Percentiles rank a stretch among this genome's conserved stretches.
Conservation (phyloP, 2,113 vertebrate species). For the Mastomys coucha region DNA sequence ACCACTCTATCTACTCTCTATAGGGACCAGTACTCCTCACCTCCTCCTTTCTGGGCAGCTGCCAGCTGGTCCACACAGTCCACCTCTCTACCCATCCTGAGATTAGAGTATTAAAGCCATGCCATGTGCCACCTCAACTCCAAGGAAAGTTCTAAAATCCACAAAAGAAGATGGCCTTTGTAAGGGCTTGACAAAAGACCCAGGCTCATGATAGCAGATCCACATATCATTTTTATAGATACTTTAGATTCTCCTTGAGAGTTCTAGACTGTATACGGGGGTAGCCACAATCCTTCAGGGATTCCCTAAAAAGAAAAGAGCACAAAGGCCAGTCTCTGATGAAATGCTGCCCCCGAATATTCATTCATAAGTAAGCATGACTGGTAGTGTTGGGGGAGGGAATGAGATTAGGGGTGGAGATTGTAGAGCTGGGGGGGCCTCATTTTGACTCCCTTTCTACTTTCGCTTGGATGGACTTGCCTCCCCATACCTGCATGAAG, state of each 20-base stretch:
- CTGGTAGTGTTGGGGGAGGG: neutral
- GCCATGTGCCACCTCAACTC: neutral
- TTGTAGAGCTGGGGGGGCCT: neutral
- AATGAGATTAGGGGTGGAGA: neutral
- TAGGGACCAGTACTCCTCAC: neutral
- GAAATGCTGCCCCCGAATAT: too few species aligned
- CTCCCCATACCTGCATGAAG: neutral
- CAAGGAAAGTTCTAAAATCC: neutral
- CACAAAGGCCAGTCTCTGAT: neutral
- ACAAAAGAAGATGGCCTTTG: neutral
- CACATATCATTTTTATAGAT: too few species aligned
- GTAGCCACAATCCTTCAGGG: neutral
- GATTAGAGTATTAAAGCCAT: neutral
- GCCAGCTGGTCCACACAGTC: neutral
- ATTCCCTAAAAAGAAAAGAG: neutral
- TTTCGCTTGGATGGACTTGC: neutral
- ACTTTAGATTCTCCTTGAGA: neutral
- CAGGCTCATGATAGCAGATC: neutral
- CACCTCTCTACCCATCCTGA: neutral
- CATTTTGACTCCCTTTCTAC: neutral
- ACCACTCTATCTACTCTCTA: neutral
- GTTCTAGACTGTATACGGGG: neutral
- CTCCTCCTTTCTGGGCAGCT: neutral
- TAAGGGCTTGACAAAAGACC: neutral
- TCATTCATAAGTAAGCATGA: neutral